Evolutionary conservation across 2,888 invertebrate genomes (phyloP), one percentile per base, ranked within the genome.

Genomic region (Cryptus armator): DNA sequence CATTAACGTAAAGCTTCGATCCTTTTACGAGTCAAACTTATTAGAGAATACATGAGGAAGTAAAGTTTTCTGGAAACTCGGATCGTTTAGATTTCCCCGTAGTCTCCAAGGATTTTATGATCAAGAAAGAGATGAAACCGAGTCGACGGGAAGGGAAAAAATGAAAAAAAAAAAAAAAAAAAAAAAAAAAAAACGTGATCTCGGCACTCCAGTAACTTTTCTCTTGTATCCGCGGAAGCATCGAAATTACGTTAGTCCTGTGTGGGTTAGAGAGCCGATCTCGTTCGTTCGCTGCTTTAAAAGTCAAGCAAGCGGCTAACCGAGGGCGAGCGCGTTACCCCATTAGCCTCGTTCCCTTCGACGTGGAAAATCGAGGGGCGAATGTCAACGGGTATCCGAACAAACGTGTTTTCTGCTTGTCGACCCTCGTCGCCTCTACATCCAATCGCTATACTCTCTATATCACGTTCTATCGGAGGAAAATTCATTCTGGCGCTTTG

Each of bases 401-500:
- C 37, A 56, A 66, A 64, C 37, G 53, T 19, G 29, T 37, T 53
- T 56, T 74, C 62, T 44, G 14, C 77, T 66, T 10, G 32, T 74
- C 19, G 51, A 43, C 46, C 53, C 56, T 72, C 72, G 10, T 32
- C 48, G 51, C 70, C 32, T 64, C 12, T 16, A 53, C 32, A 24
- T 48, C 62, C 19, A 12, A 53, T 77, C 51, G 66, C 51, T 48
- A 24, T 29, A 43, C 46, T 77, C 44, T 68, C 19, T 3, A 71
- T 24, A 71, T 51, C 7, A 62, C 43, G 70, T 46, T 70, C 46
- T 56, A 53, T 44, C 53, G 1, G 16, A 7, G 16, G 79, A 79
- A 70, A 74, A 83, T 75, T 48, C 75, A 53, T 46, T 77, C 46
- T 84, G 84, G 81, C 67, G 46, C 64, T 29, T 2, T 9, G 74